These are phyloP conservation scores for Dermolepida albohirtum DNA, from an alignment of 2,888 invertebrate genomes.

Conservation along the genomic window DNA sequence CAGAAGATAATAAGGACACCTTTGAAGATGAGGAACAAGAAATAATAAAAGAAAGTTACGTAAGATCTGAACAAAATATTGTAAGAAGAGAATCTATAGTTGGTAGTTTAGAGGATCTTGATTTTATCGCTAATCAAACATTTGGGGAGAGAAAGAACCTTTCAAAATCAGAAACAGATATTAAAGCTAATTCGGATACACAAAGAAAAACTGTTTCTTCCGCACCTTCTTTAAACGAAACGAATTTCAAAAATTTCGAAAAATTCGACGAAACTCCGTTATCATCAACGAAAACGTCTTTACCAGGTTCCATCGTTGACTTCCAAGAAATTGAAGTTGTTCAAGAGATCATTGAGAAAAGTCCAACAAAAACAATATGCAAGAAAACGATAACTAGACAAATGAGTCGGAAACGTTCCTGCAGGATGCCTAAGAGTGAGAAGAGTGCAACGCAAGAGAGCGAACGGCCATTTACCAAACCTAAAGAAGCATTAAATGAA, in stretches of 20 bases:
- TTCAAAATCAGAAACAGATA: slow-evolving; percentile 60
- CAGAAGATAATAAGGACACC: slow-evolving; percentile 32
- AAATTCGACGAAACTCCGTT: slow-evolving; percentile 48
- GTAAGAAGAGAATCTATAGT: slow-evolving; percentile 31
- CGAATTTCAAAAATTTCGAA: slow-evolving; percentile 43
- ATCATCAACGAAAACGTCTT: slow-evolving; percentile 48
- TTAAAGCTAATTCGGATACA: slow-evolving; percentile 57
- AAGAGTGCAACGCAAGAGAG: slow-evolving; percentile 44
- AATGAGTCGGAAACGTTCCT: slow-evolving; percentile 47
- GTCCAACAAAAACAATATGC: slow-evolving; percentile 41
- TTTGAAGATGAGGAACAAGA: slow-evolving; percentile 47
- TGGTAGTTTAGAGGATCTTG: slow-evolving; percentile 45
- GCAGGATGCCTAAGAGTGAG: slow-evolving; percentile 46
- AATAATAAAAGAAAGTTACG: slow-evolving; percentile 28
- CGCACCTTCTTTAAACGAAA: slow-evolving; percentile 58
- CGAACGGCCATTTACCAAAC: slow-evolving; percentile 71
- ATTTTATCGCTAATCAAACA: slow-evolving; percentile 38
- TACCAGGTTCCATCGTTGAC: slow-evolving; percentile 53
- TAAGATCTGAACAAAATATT: slow-evolving; percentile 33
- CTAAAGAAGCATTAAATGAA: slow-evolving; percentile 74
- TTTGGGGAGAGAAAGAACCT: slow-evolving; percentile 50
- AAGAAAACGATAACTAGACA: slow-evolving; percentile 44
- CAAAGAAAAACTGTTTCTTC: slow-evolving; percentile 59
- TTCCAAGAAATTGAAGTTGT: slow-evolving; percentile 47
- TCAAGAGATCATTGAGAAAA: slow-evolving; percentile 42